Base-by-base conservation (phyloP, 2,113 vertebrate species). In the Heterocephalus glaber region DNA sequence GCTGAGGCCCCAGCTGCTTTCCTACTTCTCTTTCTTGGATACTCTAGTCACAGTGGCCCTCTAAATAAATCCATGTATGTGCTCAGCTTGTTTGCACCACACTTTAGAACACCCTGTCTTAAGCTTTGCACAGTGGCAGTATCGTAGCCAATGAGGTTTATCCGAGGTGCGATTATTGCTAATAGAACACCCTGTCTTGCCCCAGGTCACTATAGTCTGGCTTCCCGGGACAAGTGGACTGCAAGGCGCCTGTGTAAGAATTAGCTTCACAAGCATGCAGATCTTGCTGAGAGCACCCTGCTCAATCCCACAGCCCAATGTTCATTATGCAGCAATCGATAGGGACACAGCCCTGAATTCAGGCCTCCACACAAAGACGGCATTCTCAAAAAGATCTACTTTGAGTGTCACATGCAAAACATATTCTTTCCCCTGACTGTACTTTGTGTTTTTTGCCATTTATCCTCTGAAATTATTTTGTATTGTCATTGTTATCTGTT, bases 141-240 rank as follows among this genome's bases (percentile, higher is more conserved):
- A n/a, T n/a, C n/a, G n/a, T n/a, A n/a, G n/a, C n/a, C n/a, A n/a
- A n/a, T n/a, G n/a, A n/a, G n/a, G n/a, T n/a, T n/a, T n/a, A n/a
- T n/a, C n/a, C n/a, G n/a, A n/a, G n/a, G n/a, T n/a, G n/a, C n/a
- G n/a, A n/a, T n/a, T n/a, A n/a, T n/a, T n/a, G n/a, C n/a, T n/a
- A n/a, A n/a, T 4, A 49, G 20, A 11, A 92, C 0, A 1, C 2
- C 20, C 11, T 28, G 5, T 13, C 24, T 30, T 28, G 24, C 8
- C 26, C 61, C 56, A 52, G 65, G 5, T 30, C 35, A 13, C 10
- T 9, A 49, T 1, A 35, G 1, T 6, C 82, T 56, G 17, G 56
- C 49, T 76, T 90, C 49, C 10, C 72, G 11, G 22, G 38, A 58
- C 13, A 5, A 14, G 8, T 0, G 24, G 38, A 26, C 4, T 1